Evolutionary conservation across 2,888 invertebrate genomes (phyloP), one percentile per base, ranked within the genome.

Genomic region (Macrophya annulata): DNA sequence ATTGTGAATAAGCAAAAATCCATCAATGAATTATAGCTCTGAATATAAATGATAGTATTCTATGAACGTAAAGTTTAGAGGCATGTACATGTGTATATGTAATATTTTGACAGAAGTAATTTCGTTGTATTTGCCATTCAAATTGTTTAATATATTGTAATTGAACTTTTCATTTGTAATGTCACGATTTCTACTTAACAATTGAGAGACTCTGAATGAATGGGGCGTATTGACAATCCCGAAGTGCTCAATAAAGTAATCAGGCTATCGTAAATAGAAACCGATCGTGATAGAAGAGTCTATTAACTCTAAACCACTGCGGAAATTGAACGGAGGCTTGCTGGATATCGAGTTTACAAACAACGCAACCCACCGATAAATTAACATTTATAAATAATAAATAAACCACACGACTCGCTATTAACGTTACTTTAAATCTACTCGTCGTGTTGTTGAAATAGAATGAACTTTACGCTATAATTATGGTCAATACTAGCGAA

Each of bases 341-440:
- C 85, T 85, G 83, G 83, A 84, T 87, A 86, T 83, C n/a, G 87
- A 87, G n/a, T 55, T 55, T 17, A 77, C 51, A 55, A 51, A 55
- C 51, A 25, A 77, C 17, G 37, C 17, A 43, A n/a, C 55, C 37
- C 37, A 77, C 31, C 17, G 51, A 55, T 77, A 31, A 77, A 77
- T 51, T n/a, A 55, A 77, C 31, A 25, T 51, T 55, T 37, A 55
- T 25, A 12, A 31, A 55, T 31, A 55, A 55, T 25, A 12, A 31
- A 55, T 55, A 55, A 77, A 55, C 77, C 37, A 45, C n/a, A 5
- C 45, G 31, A 45, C n/a, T 10, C 45, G 31, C 43, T 74, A 17
- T 21, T 45, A 74, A 45, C 21, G 25, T 37, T 55, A 37, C 37
- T 25, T 74, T 10, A 5, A 21, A 21, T 45, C n/a, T 45, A 45